Evolutionary conservation across 1,140 invertebrate genomes (phyloP).

Genomic region (Drosophila subobscura): DNA sequence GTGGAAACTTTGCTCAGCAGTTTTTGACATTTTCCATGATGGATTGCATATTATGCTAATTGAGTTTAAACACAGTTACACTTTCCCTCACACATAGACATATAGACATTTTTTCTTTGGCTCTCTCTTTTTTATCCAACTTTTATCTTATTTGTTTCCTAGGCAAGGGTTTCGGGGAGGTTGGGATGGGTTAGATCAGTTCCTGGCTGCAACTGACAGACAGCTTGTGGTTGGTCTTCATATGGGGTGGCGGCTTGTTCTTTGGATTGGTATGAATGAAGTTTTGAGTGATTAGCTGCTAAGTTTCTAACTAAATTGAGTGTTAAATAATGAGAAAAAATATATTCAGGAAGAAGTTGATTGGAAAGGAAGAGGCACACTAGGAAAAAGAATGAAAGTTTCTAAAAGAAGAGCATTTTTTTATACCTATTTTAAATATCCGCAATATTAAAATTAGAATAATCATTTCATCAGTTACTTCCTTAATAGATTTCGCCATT

Average conservation of each 20-base stretch:
- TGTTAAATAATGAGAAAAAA: conserved; percentile 7
- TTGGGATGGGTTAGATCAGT: background rate
- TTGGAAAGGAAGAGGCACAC: background rate
- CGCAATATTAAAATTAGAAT: too few relatives aligned
- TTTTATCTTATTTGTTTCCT: conserved; percentile 60
- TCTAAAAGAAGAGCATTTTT: too few relatives aligned
- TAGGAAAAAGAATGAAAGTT: too few relatives aligned
- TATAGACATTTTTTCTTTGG: conserved; percentile 37
- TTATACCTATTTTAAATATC: too few relatives aligned
- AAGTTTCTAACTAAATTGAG: conserved; percentile 23
- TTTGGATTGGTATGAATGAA: conserved; percentile 4
- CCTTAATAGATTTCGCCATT: background rate
- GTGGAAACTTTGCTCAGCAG: conserved; percentile 80
- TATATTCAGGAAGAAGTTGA: background rate
- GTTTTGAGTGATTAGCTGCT: conserved; percentile 44
- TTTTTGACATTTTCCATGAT: conserved; percentile 82
- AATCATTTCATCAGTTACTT: too few relatives aligned
- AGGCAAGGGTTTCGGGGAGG: conserved; percentile 8
- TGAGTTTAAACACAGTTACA: conserved; percentile 76
- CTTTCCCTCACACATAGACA: conserved; percentile 36
- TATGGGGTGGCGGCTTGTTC: background rate
- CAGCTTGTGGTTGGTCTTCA: conserved; percentile 23
- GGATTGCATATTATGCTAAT: conserved; percentile 82
- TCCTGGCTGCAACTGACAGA: conserved; percentile 38
- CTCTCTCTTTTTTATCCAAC: conserved; percentile 36